phyloP scores from a whole-genome alignment of 2,888 invertebrate species.

The Nomada fucata region DNA sequence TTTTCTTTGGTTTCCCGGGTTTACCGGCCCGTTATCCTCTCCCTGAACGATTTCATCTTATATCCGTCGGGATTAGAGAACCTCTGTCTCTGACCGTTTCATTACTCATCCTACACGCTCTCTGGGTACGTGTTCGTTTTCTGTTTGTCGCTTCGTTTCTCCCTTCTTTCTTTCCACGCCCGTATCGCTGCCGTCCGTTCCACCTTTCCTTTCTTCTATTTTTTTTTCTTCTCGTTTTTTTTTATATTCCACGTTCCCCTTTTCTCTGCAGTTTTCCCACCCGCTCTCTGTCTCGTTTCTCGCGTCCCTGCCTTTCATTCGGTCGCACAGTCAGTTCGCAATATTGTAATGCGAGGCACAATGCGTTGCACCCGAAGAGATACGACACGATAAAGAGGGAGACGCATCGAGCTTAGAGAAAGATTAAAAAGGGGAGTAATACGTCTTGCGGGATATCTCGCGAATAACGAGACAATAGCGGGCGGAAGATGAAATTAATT shows the following conservation, averaged over 20 bases:
- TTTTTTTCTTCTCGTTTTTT: neutral
- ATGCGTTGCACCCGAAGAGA: constrained; percentile 64
- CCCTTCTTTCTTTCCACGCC: constrained; percentile 18
- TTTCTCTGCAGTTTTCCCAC: constrained; percentile 17
- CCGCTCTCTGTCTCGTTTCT: constrained; percentile 8
- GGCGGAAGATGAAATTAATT: constrained; percentile 52
- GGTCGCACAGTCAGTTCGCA: constrained; percentile 60
- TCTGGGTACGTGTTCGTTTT: constrained; percentile 56
- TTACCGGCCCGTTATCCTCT: constrained; percentile 46
- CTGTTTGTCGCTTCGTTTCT: constrained; percentile 56
- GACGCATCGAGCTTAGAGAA: constrained; percentile 55
- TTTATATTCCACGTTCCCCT: constrained; percentile 15
- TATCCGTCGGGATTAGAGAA: constrained; percentile 73
- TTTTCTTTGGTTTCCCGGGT: constrained; percentile 46
- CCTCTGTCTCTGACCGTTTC: constrained; percentile 75
- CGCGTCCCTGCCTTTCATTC: constrained; percentile 29
- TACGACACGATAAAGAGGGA: constrained; percentile 61
- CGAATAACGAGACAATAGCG: constrained; percentile 38
- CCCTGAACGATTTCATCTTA: constrained; percentile 71
- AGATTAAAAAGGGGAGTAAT: constrained; percentile 66
- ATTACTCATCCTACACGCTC: constrained; percentile 75
- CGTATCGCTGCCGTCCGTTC: constrained; percentile 41
- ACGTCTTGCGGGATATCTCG: constrained; percentile 62
- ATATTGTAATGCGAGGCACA: constrained; percentile 76
- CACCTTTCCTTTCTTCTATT: constrained; percentile 7